Conservation (phyloP, 2,113 vertebrate species). For the Corydoras sp. region DNA sequence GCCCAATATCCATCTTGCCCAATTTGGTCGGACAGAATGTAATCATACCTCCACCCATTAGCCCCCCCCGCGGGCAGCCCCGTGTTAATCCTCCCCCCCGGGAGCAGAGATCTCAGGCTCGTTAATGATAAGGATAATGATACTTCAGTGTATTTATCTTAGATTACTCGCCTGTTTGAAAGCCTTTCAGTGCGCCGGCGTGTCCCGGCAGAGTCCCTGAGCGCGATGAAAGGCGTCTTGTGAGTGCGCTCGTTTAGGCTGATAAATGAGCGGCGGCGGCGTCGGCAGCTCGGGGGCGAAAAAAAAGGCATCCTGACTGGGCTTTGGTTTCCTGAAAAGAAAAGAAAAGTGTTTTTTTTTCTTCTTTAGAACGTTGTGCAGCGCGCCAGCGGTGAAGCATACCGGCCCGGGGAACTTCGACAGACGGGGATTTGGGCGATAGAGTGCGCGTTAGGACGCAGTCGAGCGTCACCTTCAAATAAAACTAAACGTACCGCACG, state of each 20-base stretch:
- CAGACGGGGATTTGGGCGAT: too few relatives aligned
- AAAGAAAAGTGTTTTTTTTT: slow-evolving; percentile 39
- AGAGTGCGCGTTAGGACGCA: too few relatives aligned
- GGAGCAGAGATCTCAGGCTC: slow-evolving; percentile 46
- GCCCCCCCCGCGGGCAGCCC: neutral
- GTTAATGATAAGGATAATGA: slow-evolving; percentile 74
- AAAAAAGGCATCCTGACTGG: slow-evolving; percentile 72
- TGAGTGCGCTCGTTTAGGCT: slow-evolving; percentile 72
- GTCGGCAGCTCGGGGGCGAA: slow-evolving; percentile 68
- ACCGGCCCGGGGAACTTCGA: too few relatives aligned
- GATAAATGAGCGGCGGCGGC: slow-evolving; percentile 81
- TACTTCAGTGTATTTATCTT: slow-evolving; percentile 74
- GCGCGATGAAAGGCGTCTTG: slow-evolving; percentile 73
- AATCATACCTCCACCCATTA: too few relatives aligned
- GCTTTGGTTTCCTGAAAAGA: slow-evolving; percentile 40
- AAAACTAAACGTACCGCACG: too few relatives aligned
- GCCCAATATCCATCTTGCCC: too few relatives aligned
- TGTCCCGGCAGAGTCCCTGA: slow-evolving; percentile 80
- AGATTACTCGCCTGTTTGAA: slow-evolving; percentile 79
- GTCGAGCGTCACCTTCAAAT: too few relatives aligned
- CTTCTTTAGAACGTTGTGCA: slow-evolving; percentile 24
- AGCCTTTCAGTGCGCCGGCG: slow-evolving; percentile 80
- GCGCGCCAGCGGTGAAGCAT: slow-evolving; percentile 38
- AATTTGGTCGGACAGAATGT: too few relatives aligned
- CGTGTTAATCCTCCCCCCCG: slow-evolving; percentile 39